phyloP scores from a whole-genome alignment of 2,113 vertebrate genomes.

The Scartelaos histophorus region DNA sequence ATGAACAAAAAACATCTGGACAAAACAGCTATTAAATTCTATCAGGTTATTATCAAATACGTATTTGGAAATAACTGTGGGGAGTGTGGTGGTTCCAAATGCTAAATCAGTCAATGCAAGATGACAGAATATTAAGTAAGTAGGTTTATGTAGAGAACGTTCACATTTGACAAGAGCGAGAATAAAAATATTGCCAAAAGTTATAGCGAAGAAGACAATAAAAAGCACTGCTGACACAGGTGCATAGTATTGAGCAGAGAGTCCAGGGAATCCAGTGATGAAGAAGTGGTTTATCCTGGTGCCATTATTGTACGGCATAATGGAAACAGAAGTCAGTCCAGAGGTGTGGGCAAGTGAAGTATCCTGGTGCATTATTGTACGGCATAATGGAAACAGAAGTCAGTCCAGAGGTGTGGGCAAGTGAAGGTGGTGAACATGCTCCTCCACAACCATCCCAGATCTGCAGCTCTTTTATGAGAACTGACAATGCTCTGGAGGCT shows the following conservation, averaged over 20 bases:
- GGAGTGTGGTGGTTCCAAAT: slow-evolving; percentile 58
- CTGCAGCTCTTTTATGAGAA: neutral
- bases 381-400: slow-evolving; percentile 13
- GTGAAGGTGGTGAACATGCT: neutral
- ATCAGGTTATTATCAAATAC: slow-evolving; percentile 47
- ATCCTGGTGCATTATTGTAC: slow-evolving; percentile 34
- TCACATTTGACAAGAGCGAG: slow-evolving; percentile 42
- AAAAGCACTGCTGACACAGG: slow-evolving; percentile 41
- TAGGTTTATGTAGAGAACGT: slow-evolving; percentile 59
- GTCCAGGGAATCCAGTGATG: slow-evolving; percentile 59
- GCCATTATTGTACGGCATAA: slow-evolving; percentile 25
- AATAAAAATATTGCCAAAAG: slow-evolving; percentile 57
- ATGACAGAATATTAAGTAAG: slow-evolving; percentile 66
- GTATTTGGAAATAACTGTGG: slow-evolving; percentile 54
- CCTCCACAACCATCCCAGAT: neutral
- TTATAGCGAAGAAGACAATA: slow-evolving; percentile 43
- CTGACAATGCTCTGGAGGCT: neutral
- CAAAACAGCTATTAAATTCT: slow-evolving; percentile 55
- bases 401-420: neutral
- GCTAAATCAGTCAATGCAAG: slow-evolving; percentile 58
- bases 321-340: neutral
- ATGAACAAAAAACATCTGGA: slow-evolving; percentile 69
- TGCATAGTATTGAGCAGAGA: slow-evolving; percentile 38
- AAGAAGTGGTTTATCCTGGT: slow-evolving; percentile 43
- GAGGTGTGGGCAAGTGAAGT: too few relatives aligned